Conservation (phyloP, 2,113 vertebrate species). For the Riparia riparia region DNA sequence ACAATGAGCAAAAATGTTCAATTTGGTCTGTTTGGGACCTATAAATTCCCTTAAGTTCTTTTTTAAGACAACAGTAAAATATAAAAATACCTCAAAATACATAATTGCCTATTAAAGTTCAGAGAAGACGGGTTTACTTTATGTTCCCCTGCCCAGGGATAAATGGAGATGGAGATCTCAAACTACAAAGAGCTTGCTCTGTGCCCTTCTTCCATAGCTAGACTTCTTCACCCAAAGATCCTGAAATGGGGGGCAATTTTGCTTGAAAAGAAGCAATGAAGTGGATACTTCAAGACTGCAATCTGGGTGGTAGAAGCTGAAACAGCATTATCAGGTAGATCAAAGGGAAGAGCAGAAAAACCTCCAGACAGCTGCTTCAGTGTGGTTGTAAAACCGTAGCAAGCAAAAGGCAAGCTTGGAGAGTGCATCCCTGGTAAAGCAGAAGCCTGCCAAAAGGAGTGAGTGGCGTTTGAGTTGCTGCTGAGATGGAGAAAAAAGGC, state of each 20-base stretch:
- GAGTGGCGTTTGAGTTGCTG: not conserved
- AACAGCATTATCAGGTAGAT: not conserved
- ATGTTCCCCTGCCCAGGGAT: not conserved
- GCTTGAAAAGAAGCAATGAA: not conserved
- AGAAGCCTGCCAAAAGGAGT: not conserved
- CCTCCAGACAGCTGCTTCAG: not conserved
- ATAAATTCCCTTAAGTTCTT: not conserved
- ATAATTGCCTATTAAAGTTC: constrained; percentile 22
- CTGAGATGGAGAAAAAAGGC: not conserved
- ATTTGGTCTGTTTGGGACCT: not conserved
- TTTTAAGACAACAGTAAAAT: constrained; percentile 33
- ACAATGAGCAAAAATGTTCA: not conserved
- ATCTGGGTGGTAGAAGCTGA: not conserved
- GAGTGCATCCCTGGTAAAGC: not conserved
- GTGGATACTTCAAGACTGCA: not conserved
- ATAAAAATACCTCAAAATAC: constrained; percentile 13
- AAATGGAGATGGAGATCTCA: not conserved
- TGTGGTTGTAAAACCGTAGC: not conserved
- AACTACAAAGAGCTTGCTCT: not conserved
- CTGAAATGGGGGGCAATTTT: not conserved
- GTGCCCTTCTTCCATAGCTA: not conserved
- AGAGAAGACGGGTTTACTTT: not conserved
- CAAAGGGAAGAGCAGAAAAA: not conserved
- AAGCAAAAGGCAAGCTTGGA: not conserved
- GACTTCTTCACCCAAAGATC: not conserved